Conservation (phyloP, 2,888 invertebrate genomes). For the Rhogogaster chlorosoma region DNA sequence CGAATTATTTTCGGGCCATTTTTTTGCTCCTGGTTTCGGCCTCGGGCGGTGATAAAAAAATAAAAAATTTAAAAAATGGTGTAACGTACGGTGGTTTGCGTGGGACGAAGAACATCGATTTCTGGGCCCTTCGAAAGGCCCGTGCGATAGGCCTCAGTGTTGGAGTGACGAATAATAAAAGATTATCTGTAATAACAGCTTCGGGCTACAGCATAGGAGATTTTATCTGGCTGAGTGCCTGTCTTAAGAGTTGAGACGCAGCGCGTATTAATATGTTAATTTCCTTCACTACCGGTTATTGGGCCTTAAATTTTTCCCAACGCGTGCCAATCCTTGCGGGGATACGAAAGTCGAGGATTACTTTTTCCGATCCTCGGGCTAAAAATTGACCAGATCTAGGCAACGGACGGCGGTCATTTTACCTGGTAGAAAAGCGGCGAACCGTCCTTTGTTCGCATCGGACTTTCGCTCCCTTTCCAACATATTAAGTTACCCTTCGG, state of each 20-base stretch:
- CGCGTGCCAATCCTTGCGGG: constrained; percentile 29
- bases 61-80: not conserved
- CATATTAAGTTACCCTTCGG: constrained; percentile 20
- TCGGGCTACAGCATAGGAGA: constrained; percentile 49
- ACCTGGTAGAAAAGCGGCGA: constrained; percentile 16
- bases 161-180: constrained; percentile 59
- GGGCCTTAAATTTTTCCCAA: constrained; percentile 30
- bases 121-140: constrained; percentile 47
- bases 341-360: not conserved
- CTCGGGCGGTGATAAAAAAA: not conserved
- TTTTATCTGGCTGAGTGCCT: constrained; percentile 53
- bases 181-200: constrained; percentile 60
- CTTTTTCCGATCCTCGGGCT: not conserved
- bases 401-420: not conserved
- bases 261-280: constrained; percentile 74
- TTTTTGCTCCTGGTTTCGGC: not conserved
- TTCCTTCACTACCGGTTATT: constrained; percentile 72
- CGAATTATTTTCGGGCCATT: not conserved
- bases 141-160: constrained; percentile 59
- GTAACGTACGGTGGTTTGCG: not conserved
- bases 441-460: constrained; percentile 29
- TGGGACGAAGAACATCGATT: constrained; percentile 42
- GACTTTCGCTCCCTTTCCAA: not conserved
- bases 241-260: constrained; percentile 52
- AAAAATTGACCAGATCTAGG: constrained; percentile 13